Evolutionary conservation across 2,888 invertebrate genomes (phyloP).

Genomic region (Syrphus vitripennis): DNA sequence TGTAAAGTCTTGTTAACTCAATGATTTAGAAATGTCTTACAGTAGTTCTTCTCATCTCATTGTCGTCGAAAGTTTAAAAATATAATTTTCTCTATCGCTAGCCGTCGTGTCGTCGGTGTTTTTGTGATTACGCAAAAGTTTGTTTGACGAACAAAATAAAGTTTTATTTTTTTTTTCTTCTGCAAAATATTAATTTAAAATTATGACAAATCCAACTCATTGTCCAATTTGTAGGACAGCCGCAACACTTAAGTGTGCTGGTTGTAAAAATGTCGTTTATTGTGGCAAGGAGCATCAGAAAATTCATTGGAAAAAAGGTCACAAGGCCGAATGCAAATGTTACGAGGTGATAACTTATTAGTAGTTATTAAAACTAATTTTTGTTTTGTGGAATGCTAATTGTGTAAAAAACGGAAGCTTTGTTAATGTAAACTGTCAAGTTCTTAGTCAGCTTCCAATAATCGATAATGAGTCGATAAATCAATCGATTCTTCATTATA

Average conservation of each 20-base stretch:
- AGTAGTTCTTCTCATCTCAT: constrained; percentile 41
- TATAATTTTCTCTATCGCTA: neutral
- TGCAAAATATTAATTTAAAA: neutral
- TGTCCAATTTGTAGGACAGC: constrained; percentile 85
- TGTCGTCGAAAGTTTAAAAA: constrained; percentile 1
- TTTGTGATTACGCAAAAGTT: constrained; percentile 62
- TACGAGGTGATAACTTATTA: constrained; percentile 76
- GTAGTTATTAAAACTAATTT: neutral
- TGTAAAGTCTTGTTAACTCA: neutral
- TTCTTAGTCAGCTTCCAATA: neutral
- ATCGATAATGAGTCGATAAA: neutral
- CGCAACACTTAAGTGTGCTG: constrained; percentile 86
- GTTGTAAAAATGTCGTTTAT: constrained; percentile 87
- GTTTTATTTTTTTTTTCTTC: no score
- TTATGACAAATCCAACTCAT: constrained; percentile 77
- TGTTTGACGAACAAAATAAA: neutral
- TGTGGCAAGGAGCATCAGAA: constrained; percentile 88
- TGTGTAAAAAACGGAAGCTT: neutral
- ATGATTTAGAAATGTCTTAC: neutral
- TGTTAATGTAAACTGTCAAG: constrained; percentile 38
- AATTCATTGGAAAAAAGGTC: constrained; percentile 86
- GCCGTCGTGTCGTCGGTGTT: neutral
- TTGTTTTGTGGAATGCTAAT: constrained; percentile 27
- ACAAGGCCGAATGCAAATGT: constrained; percentile 84
- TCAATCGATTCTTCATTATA: neutral